Percentiles rank a stretch among this genome's conserved stretches.
Evolutionary conservation across 2,113 vertebrate species (phyloP).

Genomic region (Pelodiscus sinensis): DNA sequence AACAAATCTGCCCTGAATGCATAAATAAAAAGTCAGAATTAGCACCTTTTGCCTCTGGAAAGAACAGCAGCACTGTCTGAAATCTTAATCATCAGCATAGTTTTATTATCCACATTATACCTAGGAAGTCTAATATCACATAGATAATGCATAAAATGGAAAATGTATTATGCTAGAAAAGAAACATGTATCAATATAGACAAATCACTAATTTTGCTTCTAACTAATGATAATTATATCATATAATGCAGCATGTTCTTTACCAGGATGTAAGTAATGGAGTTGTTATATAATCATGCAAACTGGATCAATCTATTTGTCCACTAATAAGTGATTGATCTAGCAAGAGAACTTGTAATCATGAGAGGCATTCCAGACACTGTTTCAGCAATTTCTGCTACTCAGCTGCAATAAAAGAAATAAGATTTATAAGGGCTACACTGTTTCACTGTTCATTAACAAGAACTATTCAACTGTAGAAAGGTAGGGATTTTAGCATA

Average conservation of each 20-base stretch:
- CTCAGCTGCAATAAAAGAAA: constrained; percentile 59
- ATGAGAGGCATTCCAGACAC: constrained; percentile 54
- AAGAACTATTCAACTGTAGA: constrained; percentile 71
- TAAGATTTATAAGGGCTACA: constrained; percentile 67
- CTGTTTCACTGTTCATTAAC: constrained; percentile 55
- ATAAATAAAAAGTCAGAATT: constrained; percentile 69
- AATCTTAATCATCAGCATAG: constrained; percentile 35
- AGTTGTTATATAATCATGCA: constrained; percentile 57
- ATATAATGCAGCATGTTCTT: constrained; percentile 46
- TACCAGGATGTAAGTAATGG: constrained; percentile 46
- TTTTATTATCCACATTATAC: constrained; percentile 64
- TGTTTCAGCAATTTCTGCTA: constrained; percentile 50
- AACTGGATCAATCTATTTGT: constrained; percentile 66
- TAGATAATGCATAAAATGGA: constrained; percentile 18
- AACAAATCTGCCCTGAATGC: constrained; percentile 72
- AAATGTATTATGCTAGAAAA: constrained; percentile 38
- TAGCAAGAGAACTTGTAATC: constrained; percentile 56
- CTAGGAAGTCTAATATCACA: constrained; percentile 56
- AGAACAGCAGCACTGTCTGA: constrained; percentile 59
- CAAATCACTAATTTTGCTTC: constrained; percentile 57
- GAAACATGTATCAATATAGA: constrained; percentile 46
- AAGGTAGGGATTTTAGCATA: background rate
- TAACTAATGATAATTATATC: constrained; percentile 58
- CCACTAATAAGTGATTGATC: constrained; percentile 64
- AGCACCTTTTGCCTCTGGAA: constrained; percentile 56